phyloP scores from a whole-genome alignment of 2,888 invertebrate species.

The Sinohyriopsis cumingii region DNA sequence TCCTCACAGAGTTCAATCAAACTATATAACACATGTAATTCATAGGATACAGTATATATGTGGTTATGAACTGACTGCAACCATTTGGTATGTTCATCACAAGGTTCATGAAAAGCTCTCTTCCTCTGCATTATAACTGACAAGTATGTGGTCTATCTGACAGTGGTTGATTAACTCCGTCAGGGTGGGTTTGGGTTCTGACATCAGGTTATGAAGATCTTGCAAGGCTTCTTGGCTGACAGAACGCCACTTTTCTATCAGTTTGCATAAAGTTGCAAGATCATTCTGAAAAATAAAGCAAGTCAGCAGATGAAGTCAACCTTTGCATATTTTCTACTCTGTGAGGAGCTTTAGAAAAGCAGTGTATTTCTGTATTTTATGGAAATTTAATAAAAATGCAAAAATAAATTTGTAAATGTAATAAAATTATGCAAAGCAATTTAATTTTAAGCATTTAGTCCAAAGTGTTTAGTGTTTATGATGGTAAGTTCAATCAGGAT shows the following conservation, averaged over 20 bases:
- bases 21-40: not conserved
- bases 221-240: conserved; percentile 52
- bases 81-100: not conserved
- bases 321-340: not conserved
- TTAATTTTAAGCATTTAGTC: no score
- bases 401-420: not conserved
- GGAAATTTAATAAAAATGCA: not conserved
- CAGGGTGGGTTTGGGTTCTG: conserved; percentile 53
- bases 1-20: not conserved
- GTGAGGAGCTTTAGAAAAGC: not conserved
- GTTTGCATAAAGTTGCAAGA: conserved; percentile 39
- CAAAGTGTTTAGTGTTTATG: no score
- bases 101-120: conserved; percentile 36
- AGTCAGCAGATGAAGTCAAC: not conserved
- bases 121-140: conserved; percentile 42
- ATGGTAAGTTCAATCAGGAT: no score
- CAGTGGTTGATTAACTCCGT: conserved; percentile 49
- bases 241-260: conserved; percentile 56
- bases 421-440: no score
- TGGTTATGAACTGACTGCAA: not conserved
- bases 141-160: conserved; percentile 49
- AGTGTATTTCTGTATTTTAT: no score
- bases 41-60: not conserved
- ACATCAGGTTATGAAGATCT: conserved; percentile 45
- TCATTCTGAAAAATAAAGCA: conserved; percentile 50